Percentiles rank a stretch among this genome's conserved stretches.
phyloP scores from a whole-genome alignment of 2,113 vertebrate genomes.

The Colinus virginianus region DNA sequence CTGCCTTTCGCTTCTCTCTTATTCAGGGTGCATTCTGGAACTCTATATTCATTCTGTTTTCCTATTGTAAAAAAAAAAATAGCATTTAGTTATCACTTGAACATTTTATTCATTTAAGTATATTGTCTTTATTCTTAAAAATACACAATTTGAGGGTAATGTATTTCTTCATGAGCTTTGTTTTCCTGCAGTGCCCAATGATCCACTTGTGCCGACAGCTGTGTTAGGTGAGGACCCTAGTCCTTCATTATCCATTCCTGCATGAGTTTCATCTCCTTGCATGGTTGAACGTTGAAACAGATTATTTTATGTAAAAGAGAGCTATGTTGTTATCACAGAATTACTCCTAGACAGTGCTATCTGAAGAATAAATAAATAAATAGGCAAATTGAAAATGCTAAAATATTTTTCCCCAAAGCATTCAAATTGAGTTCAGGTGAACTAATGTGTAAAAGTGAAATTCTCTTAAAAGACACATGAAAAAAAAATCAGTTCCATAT shows the following conservation, averaged over 20 bases:
- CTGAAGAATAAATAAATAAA: background rate
- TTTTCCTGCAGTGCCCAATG: slow-evolving; percentile 97
- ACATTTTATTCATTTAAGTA: slow-evolving; percentile 47
- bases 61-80: slow-evolving; percentile 15
- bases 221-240: slow-evolving; percentile 96
- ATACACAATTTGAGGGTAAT: slow-evolving; percentile 62
- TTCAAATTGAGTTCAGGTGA: background rate
- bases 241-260: slow-evolving; percentile 74
- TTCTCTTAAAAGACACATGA: background rate
- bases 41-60: background rate
- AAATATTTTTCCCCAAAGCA: background rate
- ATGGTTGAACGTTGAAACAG: slow-evolving; percentile 68
- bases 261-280: slow-evolving; percentile 80
- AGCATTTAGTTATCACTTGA: slow-evolving; percentile 23
- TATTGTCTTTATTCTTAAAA: slow-evolving; percentile 47
- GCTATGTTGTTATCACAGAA: slow-evolving; percentile 29
- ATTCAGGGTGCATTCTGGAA: slow-evolving; percentile 18
- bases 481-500: background rate
- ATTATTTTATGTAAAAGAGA: slow-evolving; percentile 56
- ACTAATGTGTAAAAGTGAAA: background rate
- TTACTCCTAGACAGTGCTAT: background rate
- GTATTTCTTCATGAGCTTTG: slow-evolving; percentile 85
- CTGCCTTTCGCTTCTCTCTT: slow-evolving; percentile 40
- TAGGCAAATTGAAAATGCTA: background rate
- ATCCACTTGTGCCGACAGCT: slow-evolving; percentile 98